Conservation (phyloP, 2,888 invertebrate genomes). For the Drosophila neonasuta region DNA sequence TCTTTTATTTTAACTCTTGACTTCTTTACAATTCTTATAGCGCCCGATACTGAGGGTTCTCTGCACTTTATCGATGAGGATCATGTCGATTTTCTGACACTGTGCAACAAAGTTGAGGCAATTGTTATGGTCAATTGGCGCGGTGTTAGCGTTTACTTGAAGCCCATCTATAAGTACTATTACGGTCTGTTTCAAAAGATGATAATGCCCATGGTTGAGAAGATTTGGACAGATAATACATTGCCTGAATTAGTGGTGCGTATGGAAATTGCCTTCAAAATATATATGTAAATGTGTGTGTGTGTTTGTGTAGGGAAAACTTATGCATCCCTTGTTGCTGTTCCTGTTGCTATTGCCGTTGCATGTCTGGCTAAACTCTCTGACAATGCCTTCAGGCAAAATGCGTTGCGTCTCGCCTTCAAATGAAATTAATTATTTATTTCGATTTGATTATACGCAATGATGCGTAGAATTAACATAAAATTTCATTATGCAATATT, state of each 20-base stretch:
- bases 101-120: conserved; percentile 78
- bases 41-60: conserved; percentile 70
- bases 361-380: conserved; percentile 10
- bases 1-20: not conserved
- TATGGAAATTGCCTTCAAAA: conserved; percentile 20
- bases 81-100: conserved; percentile 78
- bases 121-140: conserved; percentile 79
- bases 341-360: conserved; percentile 1
- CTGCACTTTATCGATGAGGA: conserved; percentile 78
- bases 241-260: conserved; percentile 80
- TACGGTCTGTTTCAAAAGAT: conserved; percentile 78
- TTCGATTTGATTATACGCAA: conserved; percentile 81
- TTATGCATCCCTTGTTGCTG: conserved; percentile 39
- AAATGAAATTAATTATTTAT: conserved; percentile 80
- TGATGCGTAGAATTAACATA: conserved; percentile 82
- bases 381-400: conserved; percentile 44
- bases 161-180: conserved; percentile 82
- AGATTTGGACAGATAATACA: conserved; percentile 77
- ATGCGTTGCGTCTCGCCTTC: conserved; percentile 56
- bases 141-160: conserved; percentile 80
- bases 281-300: conserved; percentile 4
- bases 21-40: conserved; percentile 50
- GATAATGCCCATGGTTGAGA: conserved; percentile 79
- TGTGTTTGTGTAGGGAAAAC: not conserved
- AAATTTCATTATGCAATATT: conserved; percentile 81